Percentiles rank a stretch among this genome's conserved stretches.
Evolutionary conservation across 1,140 invertebrate species (phyloP).

Genomic region (Calliopsis andreniformis): DNA sequence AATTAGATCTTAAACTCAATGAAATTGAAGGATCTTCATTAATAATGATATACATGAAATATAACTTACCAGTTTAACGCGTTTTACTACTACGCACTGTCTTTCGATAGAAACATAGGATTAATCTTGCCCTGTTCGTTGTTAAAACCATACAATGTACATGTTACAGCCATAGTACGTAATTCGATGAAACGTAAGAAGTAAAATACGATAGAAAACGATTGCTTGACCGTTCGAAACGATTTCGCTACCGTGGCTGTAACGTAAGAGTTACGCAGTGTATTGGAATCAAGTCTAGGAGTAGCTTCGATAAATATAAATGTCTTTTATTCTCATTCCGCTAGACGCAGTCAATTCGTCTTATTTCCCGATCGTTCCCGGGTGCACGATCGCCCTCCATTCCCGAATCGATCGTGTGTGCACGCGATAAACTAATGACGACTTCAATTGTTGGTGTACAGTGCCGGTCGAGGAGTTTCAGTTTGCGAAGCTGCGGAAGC

Average conservation of each 20-base stretch:
- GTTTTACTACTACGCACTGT: not conserved
- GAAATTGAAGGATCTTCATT: not conserved
- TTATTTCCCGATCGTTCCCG: slow-evolving; percentile 44
- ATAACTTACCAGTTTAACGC: not conserved
- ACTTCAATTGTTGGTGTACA: slow-evolving; percentile 74
- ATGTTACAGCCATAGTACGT: slow-evolving; percentile 56
- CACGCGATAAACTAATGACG: slow-evolving; percentile 51
- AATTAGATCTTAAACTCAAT: not conserved
- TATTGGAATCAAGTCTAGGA: slow-evolving; percentile 41
- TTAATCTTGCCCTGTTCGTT: slow-evolving; percentile 20
- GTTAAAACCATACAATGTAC: slow-evolving; percentile 54
- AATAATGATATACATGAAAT: not conserved
- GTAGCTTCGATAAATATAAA: slow-evolving; percentile 36
- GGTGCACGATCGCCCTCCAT: slow-evolving; percentile 1
- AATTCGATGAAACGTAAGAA: not conserved
- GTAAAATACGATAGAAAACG: not conserved
- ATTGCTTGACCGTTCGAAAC: not conserved
- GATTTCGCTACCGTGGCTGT: slow-evolving; percentile 29
- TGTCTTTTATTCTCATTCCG: slow-evolving; percentile 42
- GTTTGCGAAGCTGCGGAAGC: slow-evolving; percentile 77
- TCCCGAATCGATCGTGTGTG: not conserved
- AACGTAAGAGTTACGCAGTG: slow-evolving; percentile 38
- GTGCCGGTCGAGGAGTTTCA: slow-evolving; percentile 79
- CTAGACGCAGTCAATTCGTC: slow-evolving; percentile 40
- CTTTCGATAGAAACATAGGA: slow-evolving; percentile 7